Base-by-base conservation (phyloP, 2,797 vertebrate species). In the Chromobotia macracanthus region DNA sequence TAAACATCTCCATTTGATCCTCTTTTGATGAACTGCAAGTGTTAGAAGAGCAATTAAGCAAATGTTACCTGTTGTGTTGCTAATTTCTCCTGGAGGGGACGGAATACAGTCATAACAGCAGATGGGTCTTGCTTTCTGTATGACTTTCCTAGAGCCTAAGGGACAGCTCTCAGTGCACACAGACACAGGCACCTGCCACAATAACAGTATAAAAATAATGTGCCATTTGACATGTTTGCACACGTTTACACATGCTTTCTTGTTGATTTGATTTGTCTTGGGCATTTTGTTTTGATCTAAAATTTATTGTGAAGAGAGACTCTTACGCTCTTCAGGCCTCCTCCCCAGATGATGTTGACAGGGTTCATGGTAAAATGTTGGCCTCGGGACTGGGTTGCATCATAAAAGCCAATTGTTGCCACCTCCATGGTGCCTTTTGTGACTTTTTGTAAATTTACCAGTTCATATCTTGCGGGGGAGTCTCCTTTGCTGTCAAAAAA, bases 401-500 rank as follows among this genome's bases (percentile, higher is more conserved):
- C 85, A 80, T 89, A 90, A 58, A 80, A 38, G 25, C 86, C 90
- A 31, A 90, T 73, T 35, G 82, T 87, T 56, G 75, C 81, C 19
- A 86, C 84, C 7, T 79, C 68, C 28, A 87, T 83, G 3, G 68
- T 76, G 19, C 77, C 83, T 69, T 87, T 84, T 5, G 71, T 67
- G 46, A 80, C 56, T 18, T 80, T 84, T 72, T 86, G 81, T 70
- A 88, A 83, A 73, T 88, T 90, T 58, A 88, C 79, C 1, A 88
- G 50, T 70, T 87, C 87, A 68, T 91, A 88, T 70, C 70, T 83
- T 31, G 80, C 82, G 28, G 41, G 75, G 61, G 85, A 80, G 69
- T 90, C 86, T 2, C 85, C 84, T 67, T 87, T 84, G 11, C 64
- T 56, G 46, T 89, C 85, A 78, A 89, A 89, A 70, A 64, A 88